phyloP scores from a whole-genome alignment of 2,113 vertebrate species.

The Pelvicachromis taeniatus region DNA sequence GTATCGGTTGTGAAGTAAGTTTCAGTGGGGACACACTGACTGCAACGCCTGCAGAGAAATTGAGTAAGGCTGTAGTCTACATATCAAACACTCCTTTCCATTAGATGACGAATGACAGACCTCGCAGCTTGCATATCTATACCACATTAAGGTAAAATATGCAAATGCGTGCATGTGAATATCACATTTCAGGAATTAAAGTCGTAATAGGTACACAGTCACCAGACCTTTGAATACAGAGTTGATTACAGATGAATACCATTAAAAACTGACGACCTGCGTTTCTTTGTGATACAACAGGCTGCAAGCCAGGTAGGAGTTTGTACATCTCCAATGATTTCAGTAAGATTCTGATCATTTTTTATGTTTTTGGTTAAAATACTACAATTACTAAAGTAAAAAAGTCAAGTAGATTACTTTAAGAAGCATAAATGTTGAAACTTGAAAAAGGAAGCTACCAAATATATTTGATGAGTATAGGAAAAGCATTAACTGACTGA shows the following conservation, averaged over 20 bases:
- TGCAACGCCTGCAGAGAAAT: not conserved
- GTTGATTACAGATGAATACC: not conserved
- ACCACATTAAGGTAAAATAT: constrained; percentile 53
- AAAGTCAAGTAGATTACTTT: not conserved
- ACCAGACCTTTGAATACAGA: constrained; percentile 1
- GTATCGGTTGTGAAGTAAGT: not conserved
- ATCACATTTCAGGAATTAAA: constrained; percentile 49
- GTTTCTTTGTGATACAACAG: not conserved
- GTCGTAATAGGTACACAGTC: constrained; percentile 8
- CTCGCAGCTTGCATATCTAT: constrained; percentile 17
- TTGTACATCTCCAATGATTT: not conserved
- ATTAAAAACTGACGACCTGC: not conserved
- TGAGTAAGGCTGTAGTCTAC: not conserved
- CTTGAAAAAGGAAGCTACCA: not conserved
- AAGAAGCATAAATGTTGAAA: not conserved
- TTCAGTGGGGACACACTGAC: not conserved
- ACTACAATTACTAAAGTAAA: not conserved
- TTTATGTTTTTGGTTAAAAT: not conserved
- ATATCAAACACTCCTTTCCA: constrained; percentile 23
- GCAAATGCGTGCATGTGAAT: constrained; percentile 40
- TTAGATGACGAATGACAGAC: constrained; percentile 19
- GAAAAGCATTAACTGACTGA: not conserved
- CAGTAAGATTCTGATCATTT: not conserved
- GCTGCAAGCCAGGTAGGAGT: not conserved
- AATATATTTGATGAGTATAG: not conserved